phyloP scores from a whole-genome alignment of 2,113 vertebrate species.

The Ellobius talpinus region DNA sequence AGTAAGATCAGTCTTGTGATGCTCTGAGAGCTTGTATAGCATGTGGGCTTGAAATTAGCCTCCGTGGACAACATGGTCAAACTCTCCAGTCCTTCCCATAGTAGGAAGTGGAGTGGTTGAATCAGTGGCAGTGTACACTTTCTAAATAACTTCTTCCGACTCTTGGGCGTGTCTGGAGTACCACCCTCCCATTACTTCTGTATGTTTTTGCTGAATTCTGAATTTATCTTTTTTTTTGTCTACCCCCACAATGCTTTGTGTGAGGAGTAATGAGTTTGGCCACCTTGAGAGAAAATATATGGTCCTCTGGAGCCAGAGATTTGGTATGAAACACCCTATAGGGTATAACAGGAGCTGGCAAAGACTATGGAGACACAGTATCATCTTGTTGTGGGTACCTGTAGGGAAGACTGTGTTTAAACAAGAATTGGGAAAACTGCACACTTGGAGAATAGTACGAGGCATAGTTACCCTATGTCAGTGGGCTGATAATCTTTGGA shows the following conservation, averaged over 20 bases:
- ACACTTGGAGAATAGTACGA: not conserved
- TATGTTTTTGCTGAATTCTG: not conserved
- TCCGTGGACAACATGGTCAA: not conserved
- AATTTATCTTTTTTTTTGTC: not conserved
- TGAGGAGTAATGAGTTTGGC: not conserved
- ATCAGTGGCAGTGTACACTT: not conserved
- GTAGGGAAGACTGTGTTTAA: not conserved
- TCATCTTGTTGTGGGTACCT: not conserved
- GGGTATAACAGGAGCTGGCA: not conserved
- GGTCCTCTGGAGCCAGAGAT: not conserved
- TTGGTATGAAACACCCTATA: not conserved
- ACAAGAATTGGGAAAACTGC: not conserved
- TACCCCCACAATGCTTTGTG: not conserved
- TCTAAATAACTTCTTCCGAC: not conserved
- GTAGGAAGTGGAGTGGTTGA: conserved; percentile 3
- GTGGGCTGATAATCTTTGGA: not conserved
- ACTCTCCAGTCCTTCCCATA: not conserved
- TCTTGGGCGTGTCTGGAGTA: not conserved
- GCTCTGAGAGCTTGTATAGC: not conserved
- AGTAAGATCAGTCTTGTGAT: not conserved
- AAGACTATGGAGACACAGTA: not conserved
- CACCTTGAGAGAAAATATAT: not conserved
- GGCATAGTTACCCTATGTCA: not conserved
- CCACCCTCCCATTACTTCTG: not conserved
- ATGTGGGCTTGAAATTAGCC: not conserved